Base-by-base conservation (phyloP, 2,113 vertebrate species). In the Cyprinodon tularosa region DNA sequence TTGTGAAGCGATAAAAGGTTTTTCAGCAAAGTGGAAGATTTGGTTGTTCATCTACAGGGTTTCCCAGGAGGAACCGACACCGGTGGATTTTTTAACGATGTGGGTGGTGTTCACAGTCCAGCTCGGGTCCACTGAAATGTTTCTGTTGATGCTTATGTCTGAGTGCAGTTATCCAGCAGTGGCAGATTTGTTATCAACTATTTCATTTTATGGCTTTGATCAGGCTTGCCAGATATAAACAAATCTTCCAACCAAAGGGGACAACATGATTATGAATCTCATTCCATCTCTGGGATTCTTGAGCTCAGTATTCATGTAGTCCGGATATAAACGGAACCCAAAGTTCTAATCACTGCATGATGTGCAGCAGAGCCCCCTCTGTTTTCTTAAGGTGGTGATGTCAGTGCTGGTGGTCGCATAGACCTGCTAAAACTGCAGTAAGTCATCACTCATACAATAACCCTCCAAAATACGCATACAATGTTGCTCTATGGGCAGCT, bases 351-450 rank as follows among this genome's bases (percentile, higher is more conserved):
- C 37, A 22, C 39, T 42, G 29, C 64, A 66, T 65, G 22, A 60
- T 39, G 64, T 68, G 67, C 45, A 15, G 44, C 44, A 22, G 45
- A 69, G 9, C 42, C 47, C 5, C 22, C 61, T 53, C 37, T 62
- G 38, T 20, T 48, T 17, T 1, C 44, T 62, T 38, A 77, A 70
- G 70, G 64, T 80, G 74, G 45, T 10, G 10, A 67, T 39, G 48
- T 38, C 67, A 13, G 17, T 60, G 77, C 62, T 62, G 80, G 68
- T 77, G 74, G 72, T 77, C 82, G 44, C 70, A 4, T 44, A 71
- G 59, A 80, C 64, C 61, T 70, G 57, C 71, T 73, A 69, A 57
- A 72, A 63, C 64, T 59, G 62, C 65, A 29, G 1, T 48, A 72
- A 72, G 66, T 80, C 77, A 77, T 72, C 53, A 0, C 47, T 72